Evolutionary conservation across 2,888 invertebrate species (phyloP), one percentile per base, ranked within the genome.

Genomic region (Ariolimax columbianus): DNA sequence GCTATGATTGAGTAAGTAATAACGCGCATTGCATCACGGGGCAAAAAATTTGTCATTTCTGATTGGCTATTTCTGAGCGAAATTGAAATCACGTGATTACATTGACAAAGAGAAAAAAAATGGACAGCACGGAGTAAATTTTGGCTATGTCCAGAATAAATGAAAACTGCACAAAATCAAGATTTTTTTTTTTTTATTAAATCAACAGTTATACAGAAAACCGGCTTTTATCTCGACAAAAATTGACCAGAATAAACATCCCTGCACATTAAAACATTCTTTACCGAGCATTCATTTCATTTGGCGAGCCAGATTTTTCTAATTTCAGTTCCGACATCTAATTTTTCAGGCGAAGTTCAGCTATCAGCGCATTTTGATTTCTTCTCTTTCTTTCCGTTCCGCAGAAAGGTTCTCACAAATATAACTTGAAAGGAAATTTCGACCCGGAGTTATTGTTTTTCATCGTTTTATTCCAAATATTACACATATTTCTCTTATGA

Each of bases 1-100:
- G 59, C 36, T 36, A 23, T 59, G 77, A 78, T 78, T 78, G 59
- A n/a, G 14, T 78, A 59, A 55, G 77, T 59, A 59, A 59, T 78
- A 51, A 55, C 23, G 26, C 19, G 38, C 59, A 55, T 77, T 77
- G 59, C 36, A 59, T 77, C 55, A 77, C 11, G 23, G 26, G 33
- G 30, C 19, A 17, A n/a, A 43, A 51, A 47, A 43, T n/a, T 9
- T 75, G 47, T 47, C 47, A 47, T 4, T 51, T 51, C 40, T 47
- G 30, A 30, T 51, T 47, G 30, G 47, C 47, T 30, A 0, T 47
- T 47, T 1, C 47, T 19, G 75, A 30, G 4, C 77, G 11, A 40
- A 36, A 23, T 38, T 26, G 26, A 59, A 36, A 38, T 59, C 59
- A 59, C 14, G 36, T 77, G 55, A 55, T 77, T 77, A 77, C 23